Conservation (phyloP, 2,797 vertebrate species). For the Anguilla obscura region DNA sequence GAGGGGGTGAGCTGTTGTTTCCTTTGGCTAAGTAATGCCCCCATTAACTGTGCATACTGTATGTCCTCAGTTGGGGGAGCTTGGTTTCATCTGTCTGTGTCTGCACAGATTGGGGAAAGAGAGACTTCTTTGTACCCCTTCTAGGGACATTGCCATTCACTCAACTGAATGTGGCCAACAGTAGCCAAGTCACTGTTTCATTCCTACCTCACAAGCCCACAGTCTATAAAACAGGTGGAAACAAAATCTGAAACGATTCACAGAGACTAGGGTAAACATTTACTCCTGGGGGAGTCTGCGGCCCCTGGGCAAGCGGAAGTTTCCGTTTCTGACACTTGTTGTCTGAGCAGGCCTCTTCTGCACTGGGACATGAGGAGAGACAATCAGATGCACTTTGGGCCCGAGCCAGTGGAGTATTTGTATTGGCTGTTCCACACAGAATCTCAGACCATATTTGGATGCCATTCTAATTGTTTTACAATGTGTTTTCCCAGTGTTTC, state of each 20-base stretch:
- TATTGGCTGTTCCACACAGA: slow-evolving; percentile 67
- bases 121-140: neutral
- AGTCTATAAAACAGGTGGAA: neutral
- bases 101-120: neutral
- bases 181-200: neutral
- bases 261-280: neutral
- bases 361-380: slow-evolving; percentile 58
- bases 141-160: neutral
- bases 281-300: neutral
- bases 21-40: neutral
- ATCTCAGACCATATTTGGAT: slow-evolving; percentile 60
- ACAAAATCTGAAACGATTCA: neutral
- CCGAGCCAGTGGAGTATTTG: slow-evolving; percentile 64
- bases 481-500: slow-evolving; percentile 58
- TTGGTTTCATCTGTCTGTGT: neutral
- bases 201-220: neutral
- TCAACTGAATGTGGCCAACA: neutral
- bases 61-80: neutral
- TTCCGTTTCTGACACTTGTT: neutral
- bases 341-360: slow-evolving; percentile 13
- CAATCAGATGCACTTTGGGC: slow-evolving; percentile 61
- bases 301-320: neutral
- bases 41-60: neutral
- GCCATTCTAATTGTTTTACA: slow-evolving; percentile 53
- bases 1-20: neutral